Evolutionary conservation across 2,797 vertebrate species (phyloP), one percentile per base, ranked within the genome.

Genomic region (Siniperca scherzeri): DNA sequence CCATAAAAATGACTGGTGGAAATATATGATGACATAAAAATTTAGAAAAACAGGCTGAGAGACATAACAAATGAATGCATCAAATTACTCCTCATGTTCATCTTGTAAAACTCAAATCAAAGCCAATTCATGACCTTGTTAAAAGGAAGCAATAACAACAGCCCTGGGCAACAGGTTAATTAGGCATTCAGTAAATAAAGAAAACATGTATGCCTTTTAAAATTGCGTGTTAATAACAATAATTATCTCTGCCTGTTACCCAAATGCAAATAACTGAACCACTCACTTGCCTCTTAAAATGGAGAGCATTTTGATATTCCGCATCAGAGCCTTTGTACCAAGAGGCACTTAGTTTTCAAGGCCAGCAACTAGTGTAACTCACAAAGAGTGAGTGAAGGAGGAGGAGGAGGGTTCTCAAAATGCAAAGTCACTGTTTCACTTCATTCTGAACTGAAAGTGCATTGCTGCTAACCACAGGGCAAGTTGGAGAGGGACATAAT

Each of bases 81-180:
- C 38, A 46, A 73, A 56, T 36, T 27, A 42, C 42, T 66, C 36
- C 9, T 57, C 8, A 2, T 61, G n/a, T 52, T 71, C 42, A 72
- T 77, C 55, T 76, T 7, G 52, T 56, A 67, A 79, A 80, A 72
- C 8, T 83, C 55, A 64, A 27, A 65, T 70, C 70, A 60, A 75
- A 83, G 33, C 59, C 5, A 48, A 88, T 84, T 83, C 68, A 82
- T 85, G 78, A 81, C 50, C 81, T 82, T 57, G 78, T 80, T 72
- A 89, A 48, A 67, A 38, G 53, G 42, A 74, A 87, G 86, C 73
- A 86, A 85, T 60, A 88, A 83, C 81, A 86, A 27, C 68, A 68
- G 77, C 79, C 40, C 44, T 25, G 57, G 53, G 85, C 84, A 73
- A 57, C 70, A 87, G 86, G 83, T 89, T 86, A 81, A 93, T 86